These are phyloP conservation scores for Calliphora vicina DNA, from an alignment of 1,140 invertebrate genomes.

Conservation along the genomic window DNA sequence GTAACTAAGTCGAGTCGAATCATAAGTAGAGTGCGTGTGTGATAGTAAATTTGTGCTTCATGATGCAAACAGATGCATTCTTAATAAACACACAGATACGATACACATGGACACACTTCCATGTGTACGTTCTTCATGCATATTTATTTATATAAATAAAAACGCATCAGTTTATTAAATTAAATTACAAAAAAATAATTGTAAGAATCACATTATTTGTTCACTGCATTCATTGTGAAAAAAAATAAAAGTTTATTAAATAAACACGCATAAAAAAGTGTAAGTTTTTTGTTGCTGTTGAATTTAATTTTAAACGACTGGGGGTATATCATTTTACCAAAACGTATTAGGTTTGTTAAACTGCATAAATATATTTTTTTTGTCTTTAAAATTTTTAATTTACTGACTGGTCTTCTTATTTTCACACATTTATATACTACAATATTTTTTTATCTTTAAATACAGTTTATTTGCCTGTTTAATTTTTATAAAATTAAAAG, in stretches of 20 bases:
- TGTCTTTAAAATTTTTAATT: background rate
- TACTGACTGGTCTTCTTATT: background rate
- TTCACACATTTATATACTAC: background rate
- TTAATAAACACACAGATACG: background rate
- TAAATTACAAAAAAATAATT: background rate
- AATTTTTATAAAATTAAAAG: background rate
- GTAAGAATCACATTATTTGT: background rate
- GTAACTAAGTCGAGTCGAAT: background rate
- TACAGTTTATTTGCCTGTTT: background rate
- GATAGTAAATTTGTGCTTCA: background rate
- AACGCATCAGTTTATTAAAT: background rate
- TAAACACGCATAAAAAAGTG: constrained; percentile 2
- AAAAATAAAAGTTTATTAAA: background rate
- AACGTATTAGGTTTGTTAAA: background rate
- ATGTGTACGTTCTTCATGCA: background rate
- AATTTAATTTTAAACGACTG: background rate
- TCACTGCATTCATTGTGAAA: background rate
- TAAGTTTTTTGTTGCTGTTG: background rate
- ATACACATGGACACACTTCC: background rate
- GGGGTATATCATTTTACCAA: background rate
- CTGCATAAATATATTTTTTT: background rate
- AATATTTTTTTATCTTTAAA: no score
- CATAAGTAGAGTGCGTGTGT: background rate
- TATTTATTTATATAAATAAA: background rate
- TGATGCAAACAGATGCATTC: constrained; percentile 11